These are phyloP conservation scores for Lutjanus erythropterus DNA, from an alignment of 2,113 vertebrate species.

Conservation along the genomic window DNA sequence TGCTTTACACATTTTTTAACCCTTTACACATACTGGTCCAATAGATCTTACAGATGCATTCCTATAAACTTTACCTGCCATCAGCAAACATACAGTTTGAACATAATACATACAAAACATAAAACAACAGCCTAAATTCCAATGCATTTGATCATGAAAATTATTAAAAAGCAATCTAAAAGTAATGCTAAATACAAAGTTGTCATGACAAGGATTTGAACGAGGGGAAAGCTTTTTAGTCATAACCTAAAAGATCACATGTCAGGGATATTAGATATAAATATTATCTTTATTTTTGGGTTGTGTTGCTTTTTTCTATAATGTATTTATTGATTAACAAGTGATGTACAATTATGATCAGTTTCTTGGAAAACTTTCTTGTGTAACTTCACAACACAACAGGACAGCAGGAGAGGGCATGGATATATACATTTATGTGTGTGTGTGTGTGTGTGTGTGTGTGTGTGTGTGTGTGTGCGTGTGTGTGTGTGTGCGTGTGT, in stretches of 20 bases:
- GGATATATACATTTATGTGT: slow-evolving; percentile 11
- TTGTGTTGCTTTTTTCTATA: neutral
- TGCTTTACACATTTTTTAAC: too few species aligned
- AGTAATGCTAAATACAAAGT: too few species aligned
- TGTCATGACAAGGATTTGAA: neutral
- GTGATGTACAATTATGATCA: neutral
- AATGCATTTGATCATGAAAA: neutral
- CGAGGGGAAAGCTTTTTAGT: neutral
- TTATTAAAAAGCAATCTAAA: neutral
- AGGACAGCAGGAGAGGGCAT: slow-evolving; percentile 6
- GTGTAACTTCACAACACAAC: slow-evolving; percentile 33
- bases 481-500: neutral
- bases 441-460: slow-evolving; percentile 15
- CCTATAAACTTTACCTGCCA: neutral
- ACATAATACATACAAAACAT: too few species aligned
- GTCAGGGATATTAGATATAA: neutral
- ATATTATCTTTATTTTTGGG: neutral
- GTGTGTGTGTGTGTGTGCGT: slow-evolving; percentile 16
- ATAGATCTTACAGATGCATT: neutral
- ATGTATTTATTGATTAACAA: neutral
- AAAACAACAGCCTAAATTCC: neutral
- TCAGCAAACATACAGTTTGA: neutral
- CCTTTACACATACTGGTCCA: neutral
- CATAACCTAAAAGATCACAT: neutral
- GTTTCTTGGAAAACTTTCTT: slow-evolving; percentile 9